Evolutionary conservation across 2,888 invertebrate genomes (phyloP).

Genomic region (Fragum whitleyi): DNA sequence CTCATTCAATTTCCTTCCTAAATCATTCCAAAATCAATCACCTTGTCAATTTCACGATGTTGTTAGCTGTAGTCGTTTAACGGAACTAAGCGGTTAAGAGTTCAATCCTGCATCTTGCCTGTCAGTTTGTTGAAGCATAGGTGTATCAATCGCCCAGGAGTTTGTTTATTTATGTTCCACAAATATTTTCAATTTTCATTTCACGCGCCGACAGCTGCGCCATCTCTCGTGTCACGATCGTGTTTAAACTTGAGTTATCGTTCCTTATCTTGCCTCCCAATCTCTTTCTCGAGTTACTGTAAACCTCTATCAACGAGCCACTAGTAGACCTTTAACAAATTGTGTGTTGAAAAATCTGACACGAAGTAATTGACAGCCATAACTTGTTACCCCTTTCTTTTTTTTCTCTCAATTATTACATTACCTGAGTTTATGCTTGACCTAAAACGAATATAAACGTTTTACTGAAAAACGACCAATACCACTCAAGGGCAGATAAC

Average conservation of each 20-base stretch:
- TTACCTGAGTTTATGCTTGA: too few relatives aligned
- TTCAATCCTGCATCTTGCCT: not conserved
- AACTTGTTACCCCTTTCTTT: not conserved
- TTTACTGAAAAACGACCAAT: too few relatives aligned
- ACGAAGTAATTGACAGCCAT: conserved; percentile 45
- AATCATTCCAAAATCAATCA: too few relatives aligned
- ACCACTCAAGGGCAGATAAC: too few relatives aligned
- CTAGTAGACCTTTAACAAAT: conserved; percentile 19
- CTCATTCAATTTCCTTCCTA: too few relatives aligned
- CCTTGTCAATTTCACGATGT: too few relatives aligned
- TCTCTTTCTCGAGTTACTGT: conserved; percentile 10
- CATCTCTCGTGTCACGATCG: conserved; percentile 31
- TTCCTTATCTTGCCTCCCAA: conserved; percentile 22
- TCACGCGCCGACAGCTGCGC: conserved; percentile 39
- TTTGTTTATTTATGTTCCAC: conserved; percentile 49
- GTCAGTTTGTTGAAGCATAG: conserved; percentile 5
- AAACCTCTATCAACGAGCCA: conserved; percentile 5
- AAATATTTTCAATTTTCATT: conserved; percentile 54
- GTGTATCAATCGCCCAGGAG: conserved; percentile 18
- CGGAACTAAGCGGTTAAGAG: too few relatives aligned
- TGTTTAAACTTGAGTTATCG: conserved; percentile 42
- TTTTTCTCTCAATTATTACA: too few relatives aligned
- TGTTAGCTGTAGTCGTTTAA: too few relatives aligned
- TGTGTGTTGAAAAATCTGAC: conserved; percentile 39
- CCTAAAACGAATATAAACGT: too few relatives aligned